A percentile compares a stretch with the other conserved stretches of the same genome.
Conservation (phyloP, 2,888 invertebrate genomes). For the Frankliniella fusca region DNA sequence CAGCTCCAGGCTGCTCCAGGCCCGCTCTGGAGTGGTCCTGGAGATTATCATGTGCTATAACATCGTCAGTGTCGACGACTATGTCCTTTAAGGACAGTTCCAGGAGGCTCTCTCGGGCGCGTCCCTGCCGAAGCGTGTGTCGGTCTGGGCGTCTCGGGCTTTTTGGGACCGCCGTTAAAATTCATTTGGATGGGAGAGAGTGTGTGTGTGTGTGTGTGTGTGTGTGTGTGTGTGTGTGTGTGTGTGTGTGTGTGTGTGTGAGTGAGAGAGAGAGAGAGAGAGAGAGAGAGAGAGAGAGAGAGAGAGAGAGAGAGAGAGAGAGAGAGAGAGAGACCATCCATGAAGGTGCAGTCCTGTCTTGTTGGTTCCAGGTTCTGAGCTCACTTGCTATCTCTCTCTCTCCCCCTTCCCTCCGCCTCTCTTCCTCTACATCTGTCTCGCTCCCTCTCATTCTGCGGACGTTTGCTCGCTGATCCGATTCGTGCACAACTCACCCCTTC, state of each 20-base stretch:
- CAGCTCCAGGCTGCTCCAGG: too few species aligned
- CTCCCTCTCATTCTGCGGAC: not conserved
- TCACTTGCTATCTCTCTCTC: not conserved
- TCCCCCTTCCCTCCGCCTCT: constrained; percentile 29
- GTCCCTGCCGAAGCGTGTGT: not conserved
- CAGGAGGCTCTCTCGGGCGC: not conserved
- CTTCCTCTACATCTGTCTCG: not conserved
- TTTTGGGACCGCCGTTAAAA: not conserved
- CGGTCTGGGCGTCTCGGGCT: not conserved
- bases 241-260: too few species aligned
- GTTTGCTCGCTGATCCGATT: not conserved
- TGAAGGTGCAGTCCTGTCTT: not conserved
- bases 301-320: too few species aligned
- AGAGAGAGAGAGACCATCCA: too few species aligned
- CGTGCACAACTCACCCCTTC: not conserved
- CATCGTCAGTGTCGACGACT: not conserved
- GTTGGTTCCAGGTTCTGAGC: not conserved
- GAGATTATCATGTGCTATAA: constrained; percentile 6
- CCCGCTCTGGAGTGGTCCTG: too few species aligned
- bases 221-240: too few species aligned
- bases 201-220: too few species aligned
- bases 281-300: too few species aligned
- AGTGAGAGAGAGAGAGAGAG: too few species aligned
- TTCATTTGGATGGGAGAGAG: too few species aligned
- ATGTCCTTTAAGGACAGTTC: not conserved